These are phyloP conservation scores for Diglossa cyanea DNA, from an alignment of 2,797 vertebrate species.

Conservation along the genomic window DNA sequence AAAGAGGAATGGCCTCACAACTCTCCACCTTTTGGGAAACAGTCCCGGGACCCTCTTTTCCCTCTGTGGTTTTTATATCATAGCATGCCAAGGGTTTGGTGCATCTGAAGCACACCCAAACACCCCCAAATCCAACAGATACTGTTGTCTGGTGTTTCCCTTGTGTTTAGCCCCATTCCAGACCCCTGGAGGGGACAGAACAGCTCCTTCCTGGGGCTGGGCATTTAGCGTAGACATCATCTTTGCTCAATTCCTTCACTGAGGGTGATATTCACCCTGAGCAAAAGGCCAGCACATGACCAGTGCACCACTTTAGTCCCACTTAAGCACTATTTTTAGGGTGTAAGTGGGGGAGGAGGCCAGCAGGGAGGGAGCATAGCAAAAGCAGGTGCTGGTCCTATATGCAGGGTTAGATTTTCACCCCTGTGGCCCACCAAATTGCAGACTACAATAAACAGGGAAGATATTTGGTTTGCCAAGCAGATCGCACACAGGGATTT, in stretches of 20 bases:
- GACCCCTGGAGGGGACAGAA: not conserved
- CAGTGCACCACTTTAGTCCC: constrained; percentile 29
- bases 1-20: not conserved
- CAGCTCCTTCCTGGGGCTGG: not conserved
- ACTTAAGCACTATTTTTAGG: constrained; percentile 62
- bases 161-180: not conserved
- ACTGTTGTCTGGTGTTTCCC: not conserved
- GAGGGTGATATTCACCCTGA: not conserved
- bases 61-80: rapidly evolving
- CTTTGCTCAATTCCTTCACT: not conserved
- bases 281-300: constrained; percentile 54
- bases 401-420: not conserved
- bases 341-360: constrained; percentile 26
- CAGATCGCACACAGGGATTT: not conserved
- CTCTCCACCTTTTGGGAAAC: not conserved
- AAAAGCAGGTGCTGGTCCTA: constrained; percentile 33
- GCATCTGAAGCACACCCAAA: not conserved
- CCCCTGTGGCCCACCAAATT: not conserved
- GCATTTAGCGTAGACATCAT: not conserved
- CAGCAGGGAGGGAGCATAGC: not conserved
- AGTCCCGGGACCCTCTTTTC: not conserved
- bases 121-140: not conserved
- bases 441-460: not conserved
- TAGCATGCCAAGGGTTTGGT: not conserved
- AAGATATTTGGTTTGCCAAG: not conserved